Conservation (phyloP, 2,888 invertebrate species). For the Daptonema setosum region DNA sequence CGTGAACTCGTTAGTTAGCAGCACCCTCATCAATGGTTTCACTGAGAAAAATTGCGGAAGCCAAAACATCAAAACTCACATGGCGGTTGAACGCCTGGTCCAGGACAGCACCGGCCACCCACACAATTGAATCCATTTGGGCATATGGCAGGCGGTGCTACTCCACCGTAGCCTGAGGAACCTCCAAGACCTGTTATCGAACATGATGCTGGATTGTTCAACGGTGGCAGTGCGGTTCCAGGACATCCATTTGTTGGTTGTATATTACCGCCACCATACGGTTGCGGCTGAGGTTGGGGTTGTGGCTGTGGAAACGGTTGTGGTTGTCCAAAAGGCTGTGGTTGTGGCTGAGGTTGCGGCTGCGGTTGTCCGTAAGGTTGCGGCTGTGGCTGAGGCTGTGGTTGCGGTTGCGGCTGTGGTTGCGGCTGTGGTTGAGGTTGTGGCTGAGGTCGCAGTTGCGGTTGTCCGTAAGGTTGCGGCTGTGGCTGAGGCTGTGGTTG, state of each 20-base stretch:
- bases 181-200: neutral
- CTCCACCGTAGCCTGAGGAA: too few relatives aligned
- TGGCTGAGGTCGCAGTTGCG: neutral
- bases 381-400: neutral
- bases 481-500: neutral
- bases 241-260: too few relatives aligned
- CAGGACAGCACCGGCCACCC: neutral
- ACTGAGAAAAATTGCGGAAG: too few relatives aligned
- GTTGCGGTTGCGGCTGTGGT: neutral
- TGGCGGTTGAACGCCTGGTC: neutral
- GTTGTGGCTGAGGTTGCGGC: neutral
- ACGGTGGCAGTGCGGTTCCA: neutral
- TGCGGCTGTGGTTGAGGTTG: neutral
- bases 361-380: neutral
- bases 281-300: neutral
- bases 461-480: neutral
- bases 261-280: too few relatives aligned
- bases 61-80: too few relatives aligned
- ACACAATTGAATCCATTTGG: neutral
- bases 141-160: too few relatives aligned
- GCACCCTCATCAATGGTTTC: too few relatives aligned
- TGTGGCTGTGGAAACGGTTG: neutral
- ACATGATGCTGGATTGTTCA: neutral
- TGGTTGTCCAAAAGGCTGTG: neutral
- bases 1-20: too few relatives aligned